Evolutionary conservation across 1,140 invertebrate species (phyloP).

Genomic region (Oryctes rhinoceros): DNA sequence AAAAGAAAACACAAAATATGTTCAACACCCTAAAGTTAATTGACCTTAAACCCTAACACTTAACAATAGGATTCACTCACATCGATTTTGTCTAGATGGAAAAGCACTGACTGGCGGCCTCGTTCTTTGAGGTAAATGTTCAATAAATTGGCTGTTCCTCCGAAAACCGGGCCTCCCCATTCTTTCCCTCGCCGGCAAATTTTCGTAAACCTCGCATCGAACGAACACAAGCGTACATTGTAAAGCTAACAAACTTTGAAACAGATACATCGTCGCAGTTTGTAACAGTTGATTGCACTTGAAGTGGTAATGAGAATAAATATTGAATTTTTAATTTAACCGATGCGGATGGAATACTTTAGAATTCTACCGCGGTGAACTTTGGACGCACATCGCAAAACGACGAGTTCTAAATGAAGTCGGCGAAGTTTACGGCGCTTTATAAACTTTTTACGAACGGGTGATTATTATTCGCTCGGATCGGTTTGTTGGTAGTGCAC

Average conservation of each 20-base stretch:
- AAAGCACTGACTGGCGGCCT: not conserved
- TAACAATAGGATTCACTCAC: not conserved
- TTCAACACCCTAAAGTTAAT: too few species aligned
- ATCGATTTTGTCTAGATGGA: not conserved
- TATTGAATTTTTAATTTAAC: constrained; percentile 9
- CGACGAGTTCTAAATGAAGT: constrained; percentile 16
- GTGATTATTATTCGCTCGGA: constrained; percentile 1
- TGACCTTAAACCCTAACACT: not conserved
- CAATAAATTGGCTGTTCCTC: not conserved
- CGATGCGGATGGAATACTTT: not conserved
- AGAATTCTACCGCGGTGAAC: not conserved
- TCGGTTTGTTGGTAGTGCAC: not conserved
- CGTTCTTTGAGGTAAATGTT: not conserved
- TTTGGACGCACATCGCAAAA: not conserved
- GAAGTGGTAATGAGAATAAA: not conserved
- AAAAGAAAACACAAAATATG: too few species aligned
- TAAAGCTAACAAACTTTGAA: not conserved
- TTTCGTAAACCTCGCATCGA: constrained; percentile 4
- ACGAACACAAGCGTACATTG: not conserved
- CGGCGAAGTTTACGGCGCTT: constrained; percentile 3
- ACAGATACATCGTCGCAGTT: not conserved
- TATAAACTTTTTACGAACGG: constrained; percentile 19
- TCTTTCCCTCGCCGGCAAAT: constrained; percentile 4
- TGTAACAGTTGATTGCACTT: constrained; percentile 8
- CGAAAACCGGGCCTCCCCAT: not conserved